phyloP scores from a whole-genome alignment of 1,140 invertebrate genomes.

The Heliconius hermathena region DNA sequence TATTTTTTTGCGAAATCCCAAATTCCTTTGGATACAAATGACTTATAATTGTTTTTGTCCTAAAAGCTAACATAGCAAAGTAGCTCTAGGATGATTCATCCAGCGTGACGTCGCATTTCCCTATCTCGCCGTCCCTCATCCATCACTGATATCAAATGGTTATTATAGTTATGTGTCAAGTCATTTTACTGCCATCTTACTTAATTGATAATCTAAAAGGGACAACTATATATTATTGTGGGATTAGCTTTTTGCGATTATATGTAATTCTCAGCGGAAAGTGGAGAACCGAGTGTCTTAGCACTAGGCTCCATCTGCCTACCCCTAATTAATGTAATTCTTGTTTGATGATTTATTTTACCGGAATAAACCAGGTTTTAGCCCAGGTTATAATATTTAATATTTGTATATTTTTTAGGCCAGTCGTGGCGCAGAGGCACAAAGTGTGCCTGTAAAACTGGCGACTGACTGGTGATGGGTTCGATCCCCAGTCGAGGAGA shows the following conservation, averaged over 20 bases:
- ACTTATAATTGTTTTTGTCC: conserved; percentile 21
- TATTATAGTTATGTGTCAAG: conserved; percentile 28
- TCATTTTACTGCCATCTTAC: conserved; percentile 25
- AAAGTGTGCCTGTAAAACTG: too few species aligned
- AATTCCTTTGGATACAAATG: not conserved
- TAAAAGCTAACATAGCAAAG: conserved; percentile 18
- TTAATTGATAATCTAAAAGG: conserved; percentile 21
- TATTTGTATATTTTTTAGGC: too few species aligned
- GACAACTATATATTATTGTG: not conserved
- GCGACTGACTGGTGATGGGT: too few species aligned
- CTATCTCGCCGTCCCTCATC: conserved; percentile 25
- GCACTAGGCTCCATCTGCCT: too few species aligned
- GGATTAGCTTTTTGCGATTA: not conserved
- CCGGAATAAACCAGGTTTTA: too few species aligned
- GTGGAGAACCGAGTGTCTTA: too few species aligned
- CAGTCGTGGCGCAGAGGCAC: too few species aligned
- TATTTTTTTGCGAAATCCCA: not conserved
- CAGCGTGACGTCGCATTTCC: conserved; percentile 29
- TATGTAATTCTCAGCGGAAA: not conserved
- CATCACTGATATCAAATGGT: conserved; percentile 28
- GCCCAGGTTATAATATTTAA: too few species aligned
- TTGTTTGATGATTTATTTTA: not conserved
- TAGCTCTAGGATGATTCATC: conserved; percentile 22
- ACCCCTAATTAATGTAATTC: too few species aligned
- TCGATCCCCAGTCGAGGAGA: too few species aligned